Evolutionary conservation across 2,888 invertebrate species (phyloP).

Genomic region (Adelphocoris suturalis): DNA sequence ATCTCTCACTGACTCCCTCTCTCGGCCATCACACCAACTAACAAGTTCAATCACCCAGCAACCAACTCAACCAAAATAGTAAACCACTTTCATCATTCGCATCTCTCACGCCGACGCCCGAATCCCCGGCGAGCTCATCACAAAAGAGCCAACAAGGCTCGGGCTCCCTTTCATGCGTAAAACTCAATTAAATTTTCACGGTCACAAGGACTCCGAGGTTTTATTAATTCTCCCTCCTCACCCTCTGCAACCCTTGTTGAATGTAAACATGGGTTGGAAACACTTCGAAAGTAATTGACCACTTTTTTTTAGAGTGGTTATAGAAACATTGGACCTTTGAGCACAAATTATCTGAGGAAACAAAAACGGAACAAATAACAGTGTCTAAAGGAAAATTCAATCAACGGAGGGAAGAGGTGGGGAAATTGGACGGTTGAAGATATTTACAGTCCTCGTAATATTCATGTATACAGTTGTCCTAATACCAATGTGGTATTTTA

Average conservation of each 20-base stretch:
- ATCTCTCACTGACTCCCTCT: conserved; percentile 37
- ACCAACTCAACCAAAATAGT: conserved; percentile 56
- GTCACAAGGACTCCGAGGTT: conserved; percentile 15
- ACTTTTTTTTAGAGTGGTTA: neutral
- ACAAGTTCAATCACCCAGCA: conserved; percentile 58
- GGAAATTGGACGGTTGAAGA: too few relatives aligned
- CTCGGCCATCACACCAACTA: conserved; percentile 34
- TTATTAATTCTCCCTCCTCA: neutral
- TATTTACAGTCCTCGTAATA: too few relatives aligned
- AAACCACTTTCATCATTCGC: conserved; percentile 44
- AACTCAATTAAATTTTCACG: conserved; percentile 48
- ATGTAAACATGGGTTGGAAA: neutral
- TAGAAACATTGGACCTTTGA: neutral
- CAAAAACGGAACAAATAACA: conserved; percentile 5
- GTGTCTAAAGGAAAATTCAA: too few relatives aligned
- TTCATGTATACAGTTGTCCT: too few relatives aligned
- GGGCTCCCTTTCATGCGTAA: neutral
- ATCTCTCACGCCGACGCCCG: neutral
- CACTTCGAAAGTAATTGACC: neutral
- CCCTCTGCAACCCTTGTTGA: neutral
- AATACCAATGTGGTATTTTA: too few relatives aligned
- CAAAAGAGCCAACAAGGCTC: neutral
- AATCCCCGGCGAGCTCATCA: neutral
- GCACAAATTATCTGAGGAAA: neutral
- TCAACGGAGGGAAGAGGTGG: too few relatives aligned